Conservation (phyloP, 1,140 invertebrate species). For the Drosophila simulans region DNA sequence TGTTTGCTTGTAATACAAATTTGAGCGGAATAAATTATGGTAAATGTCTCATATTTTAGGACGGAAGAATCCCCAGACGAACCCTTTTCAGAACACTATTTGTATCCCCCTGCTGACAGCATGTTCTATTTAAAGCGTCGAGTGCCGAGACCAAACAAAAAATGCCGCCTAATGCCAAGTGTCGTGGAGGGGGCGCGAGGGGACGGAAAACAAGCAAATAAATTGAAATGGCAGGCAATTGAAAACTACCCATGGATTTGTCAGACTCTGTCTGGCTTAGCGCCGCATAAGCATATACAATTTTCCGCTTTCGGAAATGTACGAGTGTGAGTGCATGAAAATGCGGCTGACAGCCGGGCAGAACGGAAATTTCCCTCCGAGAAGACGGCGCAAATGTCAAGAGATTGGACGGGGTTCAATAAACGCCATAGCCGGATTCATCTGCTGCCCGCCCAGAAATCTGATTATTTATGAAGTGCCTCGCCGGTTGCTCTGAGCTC, state of each 20-base stretch:
- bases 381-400: constrained; percentile 37
- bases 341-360: constrained; percentile 4
- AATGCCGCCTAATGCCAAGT: constrained; percentile 37
- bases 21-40: background rate
- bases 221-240: constrained; percentile 58
- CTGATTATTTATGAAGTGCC: constrained; percentile 53
- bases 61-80: background rate
- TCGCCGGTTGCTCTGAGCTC: background rate
- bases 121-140: constrained; percentile 36
- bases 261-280: constrained; percentile 23
- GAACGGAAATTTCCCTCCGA: constrained; percentile 22
- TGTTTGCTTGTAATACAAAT: background rate
- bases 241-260: constrained; percentile 53
- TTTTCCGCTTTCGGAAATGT: constrained; percentile 41
- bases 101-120: constrained; percentile 23
- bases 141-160: constrained; percentile 8
- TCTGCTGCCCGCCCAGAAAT: constrained; percentile 25
- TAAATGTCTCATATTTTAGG: too few species aligned
- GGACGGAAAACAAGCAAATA: constrained; percentile 41
- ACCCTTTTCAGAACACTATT: constrained; percentile 25
- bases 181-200: background rate
- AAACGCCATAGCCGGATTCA: constrained; percentile 30
- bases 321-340: constrained; percentile 7
- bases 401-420: constrained; percentile 38
- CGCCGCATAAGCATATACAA: constrained; percentile 22